Evolutionary conservation across 2,888 invertebrate species (phyloP).

Genomic region (Lamproptera curius): DNA sequence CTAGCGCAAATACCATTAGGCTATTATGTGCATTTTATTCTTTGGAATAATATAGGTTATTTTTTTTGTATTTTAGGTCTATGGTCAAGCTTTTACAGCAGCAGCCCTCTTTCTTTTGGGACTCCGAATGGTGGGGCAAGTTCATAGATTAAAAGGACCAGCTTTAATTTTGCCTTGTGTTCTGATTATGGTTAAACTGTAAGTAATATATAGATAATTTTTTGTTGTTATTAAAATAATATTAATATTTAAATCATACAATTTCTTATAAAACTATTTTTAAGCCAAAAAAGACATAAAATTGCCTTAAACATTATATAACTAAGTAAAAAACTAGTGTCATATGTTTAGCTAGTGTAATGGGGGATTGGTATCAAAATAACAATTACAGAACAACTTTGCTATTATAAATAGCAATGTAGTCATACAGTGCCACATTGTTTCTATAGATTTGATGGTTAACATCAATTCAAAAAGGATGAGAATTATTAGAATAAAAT

Average conservation of each 20-base stretch:
- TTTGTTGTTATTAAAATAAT: background rate
- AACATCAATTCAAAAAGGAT: too few species aligned
- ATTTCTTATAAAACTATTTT: too few species aligned
- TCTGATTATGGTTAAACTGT: slow-evolving; percentile 93
- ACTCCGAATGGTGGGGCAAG: slow-evolving; percentile 94
- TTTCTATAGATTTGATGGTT: too few species aligned
- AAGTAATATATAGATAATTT: slow-evolving; percentile 58
- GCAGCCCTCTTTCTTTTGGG: slow-evolving; percentile 94
- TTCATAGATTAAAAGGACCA: slow-evolving; percentile 86
- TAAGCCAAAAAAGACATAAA: too few species aligned
- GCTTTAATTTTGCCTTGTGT: slow-evolving; percentile 91
- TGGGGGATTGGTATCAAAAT: too few species aligned
- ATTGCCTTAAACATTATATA: too few species aligned
- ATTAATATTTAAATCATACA: background rate
- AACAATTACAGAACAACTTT: too few species aligned
- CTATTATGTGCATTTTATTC: slow-evolving; percentile 4
- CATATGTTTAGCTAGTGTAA: too few species aligned
- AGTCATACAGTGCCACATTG: too few species aligned
- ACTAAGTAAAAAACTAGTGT: background rate
- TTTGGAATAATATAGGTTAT: slow-evolving; percentile 14
- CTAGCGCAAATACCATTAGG: too few species aligned
- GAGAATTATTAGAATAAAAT: too few species aligned
- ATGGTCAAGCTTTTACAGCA: slow-evolving; percentile 94
- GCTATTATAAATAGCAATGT: too few species aligned
- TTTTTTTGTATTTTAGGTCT: slow-evolving; percentile 72